Base-by-base conservation (phyloP, 2,888 invertebrate genomes). In the Matsumyia berberina region DNA sequence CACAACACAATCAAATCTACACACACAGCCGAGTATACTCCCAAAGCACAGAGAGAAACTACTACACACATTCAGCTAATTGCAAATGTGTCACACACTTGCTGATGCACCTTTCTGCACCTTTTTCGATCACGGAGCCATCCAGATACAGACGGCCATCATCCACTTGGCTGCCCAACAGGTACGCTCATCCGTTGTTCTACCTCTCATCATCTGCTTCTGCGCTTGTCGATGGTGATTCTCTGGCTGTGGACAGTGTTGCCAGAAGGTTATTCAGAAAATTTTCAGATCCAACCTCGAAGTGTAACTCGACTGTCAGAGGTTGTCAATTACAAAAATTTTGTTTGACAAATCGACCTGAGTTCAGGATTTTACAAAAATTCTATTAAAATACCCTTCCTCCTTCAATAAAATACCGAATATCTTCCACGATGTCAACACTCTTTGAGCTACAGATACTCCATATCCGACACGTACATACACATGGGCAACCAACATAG, bases 401-500 rank as follows among this genome's bases (percentile, higher is more conserved):
- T n/a, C n/a, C n/a, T n/a, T n/a, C 24, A 24, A 24, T 3, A 24
- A 24, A 24, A 24, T 24, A 1, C 24, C 24, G 4, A 24, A 24
- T 19, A 49, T 49, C 15, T 1, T 24, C 3, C 17, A 6, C 49
- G 5, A 17, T 19, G 49, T 19, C 49, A 49, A 49, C 49, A 49
- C 49, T 49, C 19, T 19, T 1, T n/a, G 5, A 5, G 12, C n/a
- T 46, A 19, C 19, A 55, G 42, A 49, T 64, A 39, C 64, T 29
- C 33, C 17, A 55, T 15, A 17, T 12, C 35, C 31, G 11, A 24
- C 15, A 73, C 62, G 11, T n/a, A n/a, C 42, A 69, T 17, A 69
- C 19, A 33, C 35, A 51, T 3, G 17, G 42, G 11, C 37, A 69
- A 55, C 73, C 55, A 64, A 74, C 73, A 74, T 64, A 74, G 73